Percentiles rank a stretch among this genome's conserved stretches.
phyloP scores from a whole-genome alignment of 2,888 invertebrate species.

The Lycocerus yunnanus region DNA sequence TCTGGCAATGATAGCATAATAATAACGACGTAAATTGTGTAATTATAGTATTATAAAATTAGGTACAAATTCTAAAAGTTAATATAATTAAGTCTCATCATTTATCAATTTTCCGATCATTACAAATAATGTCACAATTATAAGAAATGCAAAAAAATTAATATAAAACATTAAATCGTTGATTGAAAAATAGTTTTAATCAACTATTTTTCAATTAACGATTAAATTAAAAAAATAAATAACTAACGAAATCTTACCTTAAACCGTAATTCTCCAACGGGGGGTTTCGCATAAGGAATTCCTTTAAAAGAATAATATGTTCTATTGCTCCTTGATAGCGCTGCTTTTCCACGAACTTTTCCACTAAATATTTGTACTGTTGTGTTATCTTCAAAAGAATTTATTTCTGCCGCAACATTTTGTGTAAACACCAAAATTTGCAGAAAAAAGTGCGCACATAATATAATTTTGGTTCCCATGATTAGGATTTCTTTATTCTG shows the following conservation, averaged over 20 bases:
- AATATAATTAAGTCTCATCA: too few species aligned
- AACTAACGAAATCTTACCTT: conserved; percentile 10
- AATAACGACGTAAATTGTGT: too few species aligned
- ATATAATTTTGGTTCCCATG: neutral
- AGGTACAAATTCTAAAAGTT: too few species aligned
- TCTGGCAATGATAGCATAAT: too few species aligned
- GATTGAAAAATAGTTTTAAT: too few species aligned
- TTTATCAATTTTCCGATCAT: too few species aligned
- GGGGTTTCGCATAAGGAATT: conserved; percentile 23
- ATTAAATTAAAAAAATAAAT: neutral
- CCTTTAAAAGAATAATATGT: conserved; percentile 17
- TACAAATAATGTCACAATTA: too few species aligned
- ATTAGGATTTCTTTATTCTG: neutral
- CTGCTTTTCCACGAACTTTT: conserved; percentile 5
- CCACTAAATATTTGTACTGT: conserved; percentile 5
- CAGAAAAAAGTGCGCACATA: neutral
- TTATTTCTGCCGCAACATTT: neutral
- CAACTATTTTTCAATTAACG: too few species aligned
- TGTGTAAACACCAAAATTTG: neutral
- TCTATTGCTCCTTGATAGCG: neutral
- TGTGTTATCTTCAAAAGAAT: neutral
- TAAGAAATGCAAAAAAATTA: too few species aligned
- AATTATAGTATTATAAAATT: too few species aligned
- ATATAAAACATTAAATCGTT: too few species aligned
- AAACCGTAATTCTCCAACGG: conserved; percentile 18